Evolutionary conservation across 2,888 invertebrate genomes (phyloP).

Genomic region (Antheraea yamamai): DNA sequence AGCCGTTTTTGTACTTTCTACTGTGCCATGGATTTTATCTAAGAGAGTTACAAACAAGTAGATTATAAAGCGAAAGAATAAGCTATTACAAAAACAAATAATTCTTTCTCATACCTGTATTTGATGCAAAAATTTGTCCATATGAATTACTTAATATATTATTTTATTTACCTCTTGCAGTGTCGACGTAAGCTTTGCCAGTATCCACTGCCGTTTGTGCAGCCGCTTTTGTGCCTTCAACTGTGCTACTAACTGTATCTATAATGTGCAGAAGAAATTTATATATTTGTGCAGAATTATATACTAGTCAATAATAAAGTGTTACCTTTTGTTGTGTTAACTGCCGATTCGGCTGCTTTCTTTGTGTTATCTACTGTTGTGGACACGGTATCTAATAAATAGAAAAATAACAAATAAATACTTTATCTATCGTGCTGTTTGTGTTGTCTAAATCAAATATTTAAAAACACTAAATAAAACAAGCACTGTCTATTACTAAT

Average conservation of each 20-base stretch:
- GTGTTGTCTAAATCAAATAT: neutral
- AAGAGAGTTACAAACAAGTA: conserved; percentile 13
- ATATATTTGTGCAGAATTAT: conserved; percentile 32
- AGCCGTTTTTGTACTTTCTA: conserved; percentile 46
- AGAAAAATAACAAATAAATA: neutral
- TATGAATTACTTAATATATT: conserved; percentile 1
- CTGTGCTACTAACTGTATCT: conserved; percentile 56
- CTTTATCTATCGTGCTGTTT: neutral
- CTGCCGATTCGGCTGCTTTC: conserved; percentile 74
- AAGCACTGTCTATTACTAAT: neutral
- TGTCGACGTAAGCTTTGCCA: conserved; percentile 50
- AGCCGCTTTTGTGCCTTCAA: conserved; percentile 53
- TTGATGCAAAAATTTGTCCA: neutral
- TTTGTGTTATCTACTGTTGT: conserved; percentile 72
- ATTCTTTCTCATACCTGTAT: neutral
- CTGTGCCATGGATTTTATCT: conserved; percentile 29
- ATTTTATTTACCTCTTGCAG: conserved; percentile 53
- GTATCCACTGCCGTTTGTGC: conserved; percentile 54
- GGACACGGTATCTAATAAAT: conserved; percentile 62
- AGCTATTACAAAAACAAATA: conserved; percentile 21
- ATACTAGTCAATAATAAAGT: conserved; percentile 18
- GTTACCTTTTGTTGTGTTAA: conserved; percentile 70
- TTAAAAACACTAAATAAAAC: neutral
- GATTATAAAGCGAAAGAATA: conserved; percentile 22
- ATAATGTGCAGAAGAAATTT: conserved; percentile 40